Evolutionary conservation across 2,113 vertebrate genomes (phyloP).

Genomic region (Sturnus vulgaris): DNA sequence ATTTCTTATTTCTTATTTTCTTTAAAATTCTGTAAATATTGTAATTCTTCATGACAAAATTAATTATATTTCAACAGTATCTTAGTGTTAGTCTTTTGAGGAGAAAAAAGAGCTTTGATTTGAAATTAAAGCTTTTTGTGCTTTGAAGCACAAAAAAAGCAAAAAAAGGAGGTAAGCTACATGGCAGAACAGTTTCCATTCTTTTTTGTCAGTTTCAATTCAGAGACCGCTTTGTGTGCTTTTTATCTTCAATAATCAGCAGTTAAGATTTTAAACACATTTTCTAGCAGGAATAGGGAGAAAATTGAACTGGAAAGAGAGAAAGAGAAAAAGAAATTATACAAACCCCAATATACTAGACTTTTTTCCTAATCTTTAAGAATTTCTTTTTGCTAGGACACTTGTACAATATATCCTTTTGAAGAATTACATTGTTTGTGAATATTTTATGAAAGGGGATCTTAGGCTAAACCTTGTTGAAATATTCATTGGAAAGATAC

Average conservation of each 20-base stretch:
- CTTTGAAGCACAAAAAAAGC: neutral
- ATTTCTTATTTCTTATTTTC: neutral
- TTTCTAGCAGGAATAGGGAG: neutral
- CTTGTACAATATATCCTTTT: neutral
- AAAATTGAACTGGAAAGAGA: neutral
- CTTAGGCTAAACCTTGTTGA: neutral
- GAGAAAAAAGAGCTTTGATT: neutral
- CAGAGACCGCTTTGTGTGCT: neutral
- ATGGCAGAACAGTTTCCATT: neutral
- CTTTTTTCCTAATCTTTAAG: neutral
- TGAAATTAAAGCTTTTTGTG: neutral
- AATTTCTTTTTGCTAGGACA: neutral
- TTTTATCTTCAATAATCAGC: neutral
- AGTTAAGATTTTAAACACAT: neutral
- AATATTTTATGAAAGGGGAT: neutral
- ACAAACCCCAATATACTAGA: no score
- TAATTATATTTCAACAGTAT: neutral
- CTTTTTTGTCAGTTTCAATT: neutral
- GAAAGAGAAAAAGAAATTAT: neutral
- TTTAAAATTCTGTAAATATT: neutral
- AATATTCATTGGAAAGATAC: constrained; percentile 35
- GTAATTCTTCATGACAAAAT: neutral
- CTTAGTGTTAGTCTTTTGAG: neutral
- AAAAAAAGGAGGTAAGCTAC: neutral
- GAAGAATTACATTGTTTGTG: neutral